These are phyloP conservation scores for Zoroaster sp. DNA, from an alignment of 53 echinoderm and acorn worm genomes.

Conservation along the genomic window DNA sequence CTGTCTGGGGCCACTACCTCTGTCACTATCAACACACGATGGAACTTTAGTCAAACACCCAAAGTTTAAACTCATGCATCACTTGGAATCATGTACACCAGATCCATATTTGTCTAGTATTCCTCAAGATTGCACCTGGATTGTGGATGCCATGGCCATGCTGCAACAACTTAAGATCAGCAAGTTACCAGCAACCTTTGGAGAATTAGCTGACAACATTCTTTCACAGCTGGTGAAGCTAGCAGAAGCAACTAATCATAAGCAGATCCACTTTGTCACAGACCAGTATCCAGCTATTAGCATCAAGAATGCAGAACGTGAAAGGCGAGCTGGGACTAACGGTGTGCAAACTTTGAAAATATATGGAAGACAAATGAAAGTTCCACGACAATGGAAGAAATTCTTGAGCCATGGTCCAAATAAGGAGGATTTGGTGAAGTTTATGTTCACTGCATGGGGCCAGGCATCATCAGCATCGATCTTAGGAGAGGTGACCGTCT, in stretches of 20 bases:
- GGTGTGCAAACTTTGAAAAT: not conserved
- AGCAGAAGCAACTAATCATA: not conserved
- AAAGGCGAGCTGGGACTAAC: conserved; percentile 28
- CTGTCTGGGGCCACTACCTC: conserved; percentile 57
- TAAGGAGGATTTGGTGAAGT: conserved; percentile 47
- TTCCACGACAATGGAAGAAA: conserved; percentile 61
- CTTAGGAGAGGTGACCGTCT: conserved; percentile 13
- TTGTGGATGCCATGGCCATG: conserved; percentile 72
- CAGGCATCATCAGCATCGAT: not conserved
- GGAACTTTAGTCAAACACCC: conserved; percentile 41
- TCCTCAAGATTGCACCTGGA: conserved; percentile 20
- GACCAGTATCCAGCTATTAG: conserved; percentile 55
- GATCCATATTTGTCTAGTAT: not conserved
- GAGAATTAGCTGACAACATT: conserved; percentile 16
- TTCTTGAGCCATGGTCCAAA: conserved; percentile 39
- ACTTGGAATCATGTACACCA: conserved; percentile 30
- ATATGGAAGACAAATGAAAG: not conserved
- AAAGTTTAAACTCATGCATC: conserved; percentile 53
- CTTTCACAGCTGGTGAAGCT: conserved; percentile 12
- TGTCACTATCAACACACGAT: conserved; percentile 19
- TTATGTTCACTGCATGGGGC: conserved; percentile 23
- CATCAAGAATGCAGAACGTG: conserved; percentile 61
- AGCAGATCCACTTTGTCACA: conserved; percentile 61
- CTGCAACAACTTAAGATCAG: conserved; percentile 43
- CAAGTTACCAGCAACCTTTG: conserved; percentile 44